A percentile compares a stretch with the other conserved stretches of the same genome.
phyloP scores from a whole-genome alignment of 2,888 invertebrate species.

The Synanthedon formicaeformis region DNA sequence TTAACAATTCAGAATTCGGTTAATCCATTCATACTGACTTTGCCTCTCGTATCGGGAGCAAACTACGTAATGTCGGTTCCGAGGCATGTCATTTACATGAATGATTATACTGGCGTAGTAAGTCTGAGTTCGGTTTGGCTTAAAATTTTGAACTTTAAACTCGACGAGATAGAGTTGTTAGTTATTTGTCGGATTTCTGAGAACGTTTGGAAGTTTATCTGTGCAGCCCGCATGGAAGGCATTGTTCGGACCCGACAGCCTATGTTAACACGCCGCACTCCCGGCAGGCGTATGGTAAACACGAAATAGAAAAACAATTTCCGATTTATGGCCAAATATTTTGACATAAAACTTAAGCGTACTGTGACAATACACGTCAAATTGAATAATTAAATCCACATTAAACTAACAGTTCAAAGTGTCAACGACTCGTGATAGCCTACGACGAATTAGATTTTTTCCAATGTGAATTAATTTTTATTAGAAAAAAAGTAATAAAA shows the following conservation, averaged over 20 bases:
- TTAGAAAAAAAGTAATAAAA: too few relatives aligned
- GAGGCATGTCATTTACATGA: constrained; percentile 58
- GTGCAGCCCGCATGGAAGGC: constrained; percentile 36
- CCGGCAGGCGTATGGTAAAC: constrained; percentile 18
- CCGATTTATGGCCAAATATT: not conserved
- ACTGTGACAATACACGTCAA: too few relatives aligned
- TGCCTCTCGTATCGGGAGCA: constrained; percentile 37
- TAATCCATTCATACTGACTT: constrained; percentile 46
- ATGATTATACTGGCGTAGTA: constrained; percentile 45
- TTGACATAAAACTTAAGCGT: not conserved
- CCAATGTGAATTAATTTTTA: too few relatives aligned
- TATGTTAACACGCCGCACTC: constrained; percentile 36
- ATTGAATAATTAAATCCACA: too few relatives aligned
- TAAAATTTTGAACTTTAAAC: constrained; percentile 22
- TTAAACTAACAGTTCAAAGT: too few relatives aligned
- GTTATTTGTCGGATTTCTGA: constrained; percentile 16
- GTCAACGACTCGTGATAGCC: too few relatives aligned
- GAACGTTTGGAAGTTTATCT: constrained; percentile 43
- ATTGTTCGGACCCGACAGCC: constrained; percentile 40
- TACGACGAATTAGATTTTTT: too few relatives aligned
- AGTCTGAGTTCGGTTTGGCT: constrained; percentile 8
- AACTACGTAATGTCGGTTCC: constrained; percentile 50
- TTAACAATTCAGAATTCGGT: constrained; percentile 34
- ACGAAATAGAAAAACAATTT: constrained; percentile 18
- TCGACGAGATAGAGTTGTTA: constrained; percentile 17